Evolutionary conservation across 92 coral and sea anemone genomes (phyloP).

Genomic region (Anthopleura xanthogrammica): DNA sequence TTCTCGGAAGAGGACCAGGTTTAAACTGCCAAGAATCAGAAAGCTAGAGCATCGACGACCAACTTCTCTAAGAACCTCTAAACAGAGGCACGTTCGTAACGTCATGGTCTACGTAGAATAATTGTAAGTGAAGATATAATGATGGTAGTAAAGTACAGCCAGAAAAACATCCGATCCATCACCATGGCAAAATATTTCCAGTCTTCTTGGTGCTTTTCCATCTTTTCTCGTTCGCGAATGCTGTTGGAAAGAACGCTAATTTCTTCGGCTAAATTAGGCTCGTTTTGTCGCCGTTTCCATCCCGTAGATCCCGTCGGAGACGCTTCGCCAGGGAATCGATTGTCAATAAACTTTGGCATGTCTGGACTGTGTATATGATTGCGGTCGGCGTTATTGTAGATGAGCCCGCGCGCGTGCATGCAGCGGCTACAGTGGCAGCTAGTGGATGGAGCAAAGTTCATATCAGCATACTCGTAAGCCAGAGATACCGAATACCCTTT

Average conservation of each 20-base stretch:
- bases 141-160: conserved; percentile 82
- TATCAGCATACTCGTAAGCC: conserved; percentile 69
- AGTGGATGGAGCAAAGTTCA: conserved; percentile 75
- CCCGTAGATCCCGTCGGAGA: conserved; percentile 77
- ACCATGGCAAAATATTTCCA: conserved; percentile 97
- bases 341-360: conserved; percentile 64
- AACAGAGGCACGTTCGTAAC: conserved; percentile 8
- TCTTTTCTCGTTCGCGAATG: conserved; percentile 76
- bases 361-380: conserved; percentile 69
- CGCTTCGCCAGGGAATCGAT: conserved; percentile 54
- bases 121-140: conserved; percentile 80
- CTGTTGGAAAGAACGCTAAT: conserved; percentile 84
- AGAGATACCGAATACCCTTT: conserved; percentile 53
- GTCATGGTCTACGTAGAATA: conserved; percentile 51
- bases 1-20: conserved; percentile 2
- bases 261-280: conserved; percentile 65
- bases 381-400: conserved; percentile 42
- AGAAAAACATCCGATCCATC: conserved; percentile 93
- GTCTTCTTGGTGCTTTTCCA: conserved; percentile 84
- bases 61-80: not conserved
- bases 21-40: not conserved
- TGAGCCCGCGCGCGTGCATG: conserved; percentile 59
- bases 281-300: conserved; percentile 49
- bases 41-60: not conserved
- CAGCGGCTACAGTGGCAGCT: conserved; percentile 87